Percentiles rank a stretch among this genome's conserved stretches.
Conservation (phyloP, 2,888 invertebrate species). For the Carabus problematicus region DNA sequence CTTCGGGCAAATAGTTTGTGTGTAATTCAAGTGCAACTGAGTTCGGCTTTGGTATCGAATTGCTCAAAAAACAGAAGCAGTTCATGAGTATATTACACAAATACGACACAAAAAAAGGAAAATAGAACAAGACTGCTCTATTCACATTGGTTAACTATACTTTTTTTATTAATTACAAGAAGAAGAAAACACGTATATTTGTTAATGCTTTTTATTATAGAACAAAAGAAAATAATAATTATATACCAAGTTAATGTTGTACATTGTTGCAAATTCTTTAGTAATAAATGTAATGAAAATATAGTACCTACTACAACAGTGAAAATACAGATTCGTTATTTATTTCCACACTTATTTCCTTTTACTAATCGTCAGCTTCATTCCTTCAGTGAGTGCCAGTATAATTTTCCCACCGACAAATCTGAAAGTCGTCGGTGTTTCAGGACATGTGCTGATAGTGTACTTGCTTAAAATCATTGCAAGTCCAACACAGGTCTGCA, state of each 20-base stretch:
- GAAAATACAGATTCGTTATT: constrained; percentile 17
- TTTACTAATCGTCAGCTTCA: constrained; percentile 20
- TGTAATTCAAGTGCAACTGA: constrained; percentile 2
- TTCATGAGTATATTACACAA: constrained; percentile 11
- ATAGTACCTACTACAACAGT: constrained; percentile 24
- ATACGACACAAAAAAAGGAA: constrained; percentile 27
- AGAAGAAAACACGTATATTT: no score
- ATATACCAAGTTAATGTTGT: constrained; percentile 43
- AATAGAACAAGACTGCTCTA: constrained; percentile 36
- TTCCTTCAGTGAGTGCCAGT: constrained; percentile 2
- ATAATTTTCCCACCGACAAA: constrained; percentile 8
- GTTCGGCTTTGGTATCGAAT: constrained; percentile 34
- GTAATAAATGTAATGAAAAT: constrained; percentile 42
- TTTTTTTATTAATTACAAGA: constrained; percentile 38
- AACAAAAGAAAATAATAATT: constrained; percentile 35
- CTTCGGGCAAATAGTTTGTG: background rate
- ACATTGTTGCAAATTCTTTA: constrained; percentile 42
- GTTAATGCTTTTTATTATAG: constrained; percentile 43
- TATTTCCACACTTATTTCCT: constrained; percentile 4
- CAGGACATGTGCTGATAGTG: constrained; percentile 22
- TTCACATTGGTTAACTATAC: constrained; percentile 35
- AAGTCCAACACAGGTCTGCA: constrained; percentile 33
- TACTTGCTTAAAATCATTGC: constrained; percentile 37
- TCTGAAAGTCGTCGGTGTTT: constrained; percentile 19
- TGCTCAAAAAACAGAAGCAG: constrained; percentile 35